Conservation (phyloP, 2,113 vertebrate genomes). For the Pteronura brasiliensis region DNA sequence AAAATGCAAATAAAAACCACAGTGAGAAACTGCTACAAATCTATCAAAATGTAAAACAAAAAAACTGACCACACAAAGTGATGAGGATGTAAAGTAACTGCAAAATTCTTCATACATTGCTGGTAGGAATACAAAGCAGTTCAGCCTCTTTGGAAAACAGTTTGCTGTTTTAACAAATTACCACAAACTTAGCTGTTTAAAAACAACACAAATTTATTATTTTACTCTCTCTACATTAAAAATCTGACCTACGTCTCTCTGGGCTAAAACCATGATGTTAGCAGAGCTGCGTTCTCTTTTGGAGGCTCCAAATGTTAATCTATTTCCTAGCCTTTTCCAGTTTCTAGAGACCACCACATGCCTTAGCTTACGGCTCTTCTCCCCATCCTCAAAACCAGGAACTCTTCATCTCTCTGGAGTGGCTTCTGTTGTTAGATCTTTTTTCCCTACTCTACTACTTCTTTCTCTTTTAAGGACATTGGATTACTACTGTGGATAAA, state of each 20-base stretch:
- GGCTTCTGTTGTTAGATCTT: not conserved
- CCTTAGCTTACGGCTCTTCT: not conserved
- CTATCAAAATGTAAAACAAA: not conserved
- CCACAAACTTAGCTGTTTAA: not conserved
- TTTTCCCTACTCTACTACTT: not conserved
- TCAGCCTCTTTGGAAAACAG: slow-evolving; percentile 4
- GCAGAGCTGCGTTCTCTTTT: not conserved
- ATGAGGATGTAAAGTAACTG: not conserved
- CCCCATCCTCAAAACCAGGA: not conserved
- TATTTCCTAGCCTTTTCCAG: not conserved
- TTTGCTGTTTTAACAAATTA: not conserved
- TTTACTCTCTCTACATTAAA: not conserved
- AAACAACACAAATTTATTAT: not conserved
- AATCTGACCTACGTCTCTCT: not conserved
- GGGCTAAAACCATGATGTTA: not conserved
- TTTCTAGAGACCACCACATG: not conserved
- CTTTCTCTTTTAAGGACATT: not conserved
- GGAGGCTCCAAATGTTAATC: not conserved
- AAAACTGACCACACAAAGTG: not conserved
- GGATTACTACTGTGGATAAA: not conserved
- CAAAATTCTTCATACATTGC: not conserved
- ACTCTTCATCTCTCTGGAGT: not conserved
- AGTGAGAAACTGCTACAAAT: not conserved
- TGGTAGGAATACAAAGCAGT: not conserved
- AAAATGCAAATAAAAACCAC: slow-evolving; percentile 20